Evolutionary conservation across 2,888 invertebrate genomes (phyloP), one percentile per base, ranked within the genome.

Genomic region (Minunthozetes semirufus): DNA sequence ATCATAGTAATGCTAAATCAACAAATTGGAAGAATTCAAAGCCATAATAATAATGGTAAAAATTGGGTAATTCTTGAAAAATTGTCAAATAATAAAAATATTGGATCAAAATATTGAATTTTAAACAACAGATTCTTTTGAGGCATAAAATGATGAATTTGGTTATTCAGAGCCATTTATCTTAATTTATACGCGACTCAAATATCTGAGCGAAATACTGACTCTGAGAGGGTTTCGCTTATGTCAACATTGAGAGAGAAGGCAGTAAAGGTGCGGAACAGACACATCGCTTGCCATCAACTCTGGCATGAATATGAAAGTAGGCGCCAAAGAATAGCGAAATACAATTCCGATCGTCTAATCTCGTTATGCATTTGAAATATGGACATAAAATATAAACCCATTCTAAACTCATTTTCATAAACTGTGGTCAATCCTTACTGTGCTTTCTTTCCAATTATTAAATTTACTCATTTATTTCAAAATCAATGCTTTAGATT

Each of bases 331-430:
- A 33, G 33, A 11, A 63, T 33, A 13, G 63, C 33, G 13, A 61
- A 61, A 63, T 63, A 3, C 63, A 63, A 33, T 63, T 3, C 33
- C 27, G 27, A 63, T 63, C 29, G 29, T 63, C 33, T 63, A 63
- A 63, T 63, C 63, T 63, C 63, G 63, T 63, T 63, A 63, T 33
- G n/a, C 63, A 63, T 33, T 63, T 63, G 63, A 63, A 63, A 63
- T 63, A 33, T 63, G 63, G 11, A n/a, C 38, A 38, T n/a, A 63
- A 15, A 63, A 33, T 33, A 63, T 63, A 63, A 63, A 33, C 63
- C 63, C 33, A 29, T 63, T 17, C 63, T n/a, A 17, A 63, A 63
- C 33, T 63, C 33, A 63, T 63, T 63, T 63, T 29, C 33, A 63
- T 63, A 63, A n/a, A 29, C 17, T 63, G 63, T n/a, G 63, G 63